Evolutionary conservation across 2,888 invertebrate species (phyloP), one percentile per base, ranked within the genome.

Genomic region (Exephanes ischioxanthus): DNA sequence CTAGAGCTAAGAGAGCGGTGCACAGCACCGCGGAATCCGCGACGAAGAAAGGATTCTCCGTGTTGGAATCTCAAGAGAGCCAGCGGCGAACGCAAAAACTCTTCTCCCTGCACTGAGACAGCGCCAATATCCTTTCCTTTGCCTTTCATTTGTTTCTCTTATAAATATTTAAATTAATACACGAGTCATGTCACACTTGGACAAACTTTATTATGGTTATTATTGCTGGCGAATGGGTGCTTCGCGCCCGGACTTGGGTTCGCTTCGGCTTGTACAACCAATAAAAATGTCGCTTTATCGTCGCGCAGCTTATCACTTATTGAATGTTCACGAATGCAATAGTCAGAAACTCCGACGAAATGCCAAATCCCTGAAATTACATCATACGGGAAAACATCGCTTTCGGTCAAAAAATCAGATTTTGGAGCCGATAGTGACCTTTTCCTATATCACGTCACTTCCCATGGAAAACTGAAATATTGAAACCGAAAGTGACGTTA

Each of bases 21-120:
- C 48, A 67, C 37, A 72, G 71, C 41, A 41, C 51, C 71, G 76
- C 67, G 41, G 76, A 80, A 70, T 73, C 51, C 66, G 51, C 53
- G 78, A 71, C 58, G 66, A 75, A 82, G 77, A 81, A 81, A 85
- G 70, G 37, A 67, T 66, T 63, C 63, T 61, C 9, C 30, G 55
- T 41, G 75, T 45, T 58, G 55, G 22, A 79, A 79, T 72, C 78
- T 70, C 66, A 14, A 41, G 75, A 58, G 53, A 68, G 61, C 63
- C 30, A 26, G 51, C 37, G 58, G 67, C 26, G 26, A 58, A 68
- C 2, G 63, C n/a, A 30, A 77, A 81, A 77, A 73, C 0, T 77
- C 67, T 77, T 79, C 67, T 72, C 58, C 72, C 45, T 58, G 51
- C 80, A 6, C 53, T 51, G 48, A 45, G 16, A 81, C 63, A 80